Conservation (phyloP, 1,140 invertebrate species). For the Aporrectodea caliginosa region DNA sequence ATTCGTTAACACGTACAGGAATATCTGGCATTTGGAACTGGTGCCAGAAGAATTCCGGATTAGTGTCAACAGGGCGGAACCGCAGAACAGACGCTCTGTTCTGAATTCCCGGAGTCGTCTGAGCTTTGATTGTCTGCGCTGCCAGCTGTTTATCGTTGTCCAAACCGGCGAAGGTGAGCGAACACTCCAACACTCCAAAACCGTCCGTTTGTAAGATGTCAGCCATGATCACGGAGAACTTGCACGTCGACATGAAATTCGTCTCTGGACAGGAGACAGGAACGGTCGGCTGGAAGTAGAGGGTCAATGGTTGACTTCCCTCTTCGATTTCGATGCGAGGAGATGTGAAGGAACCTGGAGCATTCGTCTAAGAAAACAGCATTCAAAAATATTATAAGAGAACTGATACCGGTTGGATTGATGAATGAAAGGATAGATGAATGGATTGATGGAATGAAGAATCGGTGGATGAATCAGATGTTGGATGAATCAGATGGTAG, state of each 20-base stretch:
- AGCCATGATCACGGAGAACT: neutral
- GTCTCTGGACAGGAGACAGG: neutral
- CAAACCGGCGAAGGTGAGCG: neutral
- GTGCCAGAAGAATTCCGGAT: neutral
- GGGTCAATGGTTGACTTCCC: neutral
- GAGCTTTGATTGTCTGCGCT: neutral
- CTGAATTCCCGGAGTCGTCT: neutral
- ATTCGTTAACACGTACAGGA: neutral
- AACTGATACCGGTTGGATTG: too few relatives aligned
- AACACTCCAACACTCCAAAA: neutral
- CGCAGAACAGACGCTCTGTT: neutral
- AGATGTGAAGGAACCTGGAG: neutral
- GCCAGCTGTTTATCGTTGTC: neutral
- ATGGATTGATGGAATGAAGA: too few relatives aligned
- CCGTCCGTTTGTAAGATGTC: neutral
- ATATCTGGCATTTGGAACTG: neutral
- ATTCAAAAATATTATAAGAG: too few relatives aligned
- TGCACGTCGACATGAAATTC: neutral
- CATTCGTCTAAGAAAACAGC: too few relatives aligned
- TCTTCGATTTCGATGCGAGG: neutral
- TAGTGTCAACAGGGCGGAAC: neutral
- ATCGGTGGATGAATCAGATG: too few relatives aligned
- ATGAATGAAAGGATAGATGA: too few relatives aligned
- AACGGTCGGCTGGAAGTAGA: neutral
- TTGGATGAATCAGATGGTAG: too few relatives aligned